Percentiles rank a stretch among this genome's conserved stretches.
Evolutionary conservation across 1,140 invertebrate species (phyloP).

Genomic region (Acyrthosiphon pisum): DNA sequence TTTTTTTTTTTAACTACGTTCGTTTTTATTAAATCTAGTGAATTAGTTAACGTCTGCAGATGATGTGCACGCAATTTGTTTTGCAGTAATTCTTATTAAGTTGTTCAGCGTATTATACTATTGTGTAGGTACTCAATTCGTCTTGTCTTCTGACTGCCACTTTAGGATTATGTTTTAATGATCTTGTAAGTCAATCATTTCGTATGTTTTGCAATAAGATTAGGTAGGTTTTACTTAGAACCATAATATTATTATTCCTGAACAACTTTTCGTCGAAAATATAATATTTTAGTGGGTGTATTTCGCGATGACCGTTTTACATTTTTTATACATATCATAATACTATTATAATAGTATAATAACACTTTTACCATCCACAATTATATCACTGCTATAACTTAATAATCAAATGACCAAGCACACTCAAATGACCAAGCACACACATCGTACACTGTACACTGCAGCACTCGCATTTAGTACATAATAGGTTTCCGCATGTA

Average conservation of each 20-base stretch:
- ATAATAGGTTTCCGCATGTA: background rate
- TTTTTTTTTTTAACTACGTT: background rate
- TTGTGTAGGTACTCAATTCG: background rate
- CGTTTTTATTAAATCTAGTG: background rate
- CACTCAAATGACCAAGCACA: background rate
- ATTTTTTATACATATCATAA: background rate
- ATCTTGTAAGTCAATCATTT: background rate
- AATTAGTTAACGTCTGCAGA: background rate
- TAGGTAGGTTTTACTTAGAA: background rate
- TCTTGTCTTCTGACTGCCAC: background rate
- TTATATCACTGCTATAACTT: background rate
- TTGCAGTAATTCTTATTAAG: background rate
- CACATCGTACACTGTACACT: background rate
- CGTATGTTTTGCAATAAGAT: background rate
- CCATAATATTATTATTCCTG: background rate
- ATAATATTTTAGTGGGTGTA: background rate
- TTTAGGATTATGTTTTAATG: constrained; percentile 7
- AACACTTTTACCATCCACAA: too few relatives aligned
- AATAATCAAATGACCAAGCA: background rate
- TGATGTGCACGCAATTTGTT: background rate
- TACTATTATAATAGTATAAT: too few relatives aligned
- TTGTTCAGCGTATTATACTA: background rate
- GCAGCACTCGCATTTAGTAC: background rate
- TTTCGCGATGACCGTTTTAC: background rate
- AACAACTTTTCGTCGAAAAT: background rate